A percentile compares a stretch with the other conserved stretches of the same genome.
These are phyloP conservation scores for Sussaba pulchella DNA, from an alignment of 2,888 invertebrate genomes.

Conservation along the genomic window DNA sequence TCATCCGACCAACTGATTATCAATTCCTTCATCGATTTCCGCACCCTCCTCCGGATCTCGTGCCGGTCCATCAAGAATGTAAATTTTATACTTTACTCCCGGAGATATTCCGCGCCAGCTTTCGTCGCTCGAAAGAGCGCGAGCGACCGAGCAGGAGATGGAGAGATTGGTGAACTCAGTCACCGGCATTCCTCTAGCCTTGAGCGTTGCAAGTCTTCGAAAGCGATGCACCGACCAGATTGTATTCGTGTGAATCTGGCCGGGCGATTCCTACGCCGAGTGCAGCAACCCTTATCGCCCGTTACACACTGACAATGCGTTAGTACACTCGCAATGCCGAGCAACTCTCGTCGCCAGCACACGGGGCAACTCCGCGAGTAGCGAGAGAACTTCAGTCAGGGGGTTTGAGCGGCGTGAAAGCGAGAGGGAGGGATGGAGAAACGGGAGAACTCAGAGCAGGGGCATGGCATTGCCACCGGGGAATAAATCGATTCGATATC, in stretches of 20 bases:
- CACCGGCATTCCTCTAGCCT: conserved; percentile 15
- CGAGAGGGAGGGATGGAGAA: conserved; percentile 18
- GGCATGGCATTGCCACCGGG: conserved; percentile 66
- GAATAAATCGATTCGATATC: conserved; percentile 81
- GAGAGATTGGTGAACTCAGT: background rate
- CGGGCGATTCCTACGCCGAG: conserved; percentile 15
- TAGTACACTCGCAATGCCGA: conserved; percentile 55
- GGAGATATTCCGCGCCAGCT: background rate
- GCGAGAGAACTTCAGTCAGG: conserved; percentile 40
- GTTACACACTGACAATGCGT: too few species aligned
- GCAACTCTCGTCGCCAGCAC: conserved; percentile 52
- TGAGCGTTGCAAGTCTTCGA: conserved; percentile 10
- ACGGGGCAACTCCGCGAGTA: conserved; percentile 34
- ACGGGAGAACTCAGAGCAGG: conserved; percentile 26
- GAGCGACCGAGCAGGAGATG: background rate
- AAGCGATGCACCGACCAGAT: conserved; percentile 26
- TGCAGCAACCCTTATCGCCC: conserved; percentile 36
- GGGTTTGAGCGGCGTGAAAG: conserved; percentile 12
- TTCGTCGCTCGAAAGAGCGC: background rate
- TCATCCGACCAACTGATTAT: conserved; percentile 56
- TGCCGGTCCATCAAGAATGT: conserved; percentile 56
- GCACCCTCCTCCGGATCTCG: conserved; percentile 8
- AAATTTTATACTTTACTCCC: conserved; percentile 53
- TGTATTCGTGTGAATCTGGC: conserved; percentile 16
- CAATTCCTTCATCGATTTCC: conserved; percentile 55